Evolutionary conservation across 2,113 vertebrate genomes (phyloP).

Genomic region (Neolamprologus sp.): DNA sequence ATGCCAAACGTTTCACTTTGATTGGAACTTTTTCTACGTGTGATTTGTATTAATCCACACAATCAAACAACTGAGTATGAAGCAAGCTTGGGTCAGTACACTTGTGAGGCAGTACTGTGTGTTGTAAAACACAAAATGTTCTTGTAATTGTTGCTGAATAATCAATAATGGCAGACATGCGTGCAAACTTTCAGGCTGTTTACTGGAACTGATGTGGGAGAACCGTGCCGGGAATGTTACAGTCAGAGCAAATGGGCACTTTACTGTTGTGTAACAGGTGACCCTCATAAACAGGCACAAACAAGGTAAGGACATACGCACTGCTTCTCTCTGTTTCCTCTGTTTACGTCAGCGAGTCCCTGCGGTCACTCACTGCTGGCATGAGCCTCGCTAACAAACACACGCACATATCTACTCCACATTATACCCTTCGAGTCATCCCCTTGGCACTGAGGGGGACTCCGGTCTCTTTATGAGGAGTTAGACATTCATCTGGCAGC

Average conservation of each 20-base stretch:
- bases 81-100: neutral
- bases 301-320: neutral
- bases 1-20: neutral
- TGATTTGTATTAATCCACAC: neutral
- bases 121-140: neutral
- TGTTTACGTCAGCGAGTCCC: slow-evolving; percentile 28
- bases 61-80: neutral
- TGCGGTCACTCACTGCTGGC: neutral
- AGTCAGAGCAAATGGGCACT: neutral
- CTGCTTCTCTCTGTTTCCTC: neutral
- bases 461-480: slow-evolving; percentile 22
- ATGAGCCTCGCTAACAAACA: neutral
- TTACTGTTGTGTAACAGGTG: slow-evolving; percentile 21
- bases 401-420: neutral
- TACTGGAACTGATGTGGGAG: slow-evolving; percentile 40
- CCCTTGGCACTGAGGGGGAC: slow-evolving; percentile 21
- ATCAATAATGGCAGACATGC: neutral
- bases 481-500: slow-evolving; percentile 19
- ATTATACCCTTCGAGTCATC: slow-evolving; percentile 27
- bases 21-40: neutral
- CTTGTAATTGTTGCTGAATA: neutral
- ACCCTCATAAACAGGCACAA: slow-evolving; percentile 14
- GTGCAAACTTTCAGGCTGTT: neutral
- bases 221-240: neutral
- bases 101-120: neutral